These are phyloP conservation scores for Dusona sp. DNA, from an alignment of 2,888 invertebrate genomes.

Conservation along the genomic window DNA sequence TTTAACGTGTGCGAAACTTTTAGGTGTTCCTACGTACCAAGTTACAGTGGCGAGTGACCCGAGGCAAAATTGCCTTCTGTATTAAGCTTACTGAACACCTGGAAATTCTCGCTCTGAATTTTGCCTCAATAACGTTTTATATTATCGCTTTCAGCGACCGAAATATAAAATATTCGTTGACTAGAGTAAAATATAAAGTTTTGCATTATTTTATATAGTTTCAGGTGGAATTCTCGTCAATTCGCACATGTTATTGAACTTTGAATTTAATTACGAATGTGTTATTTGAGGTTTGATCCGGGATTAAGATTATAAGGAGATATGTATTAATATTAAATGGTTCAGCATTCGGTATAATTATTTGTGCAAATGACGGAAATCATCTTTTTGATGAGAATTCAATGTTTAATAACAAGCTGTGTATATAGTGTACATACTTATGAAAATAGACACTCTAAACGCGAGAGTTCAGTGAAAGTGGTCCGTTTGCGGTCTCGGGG, in stretches of 20 bases:
- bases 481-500: constrained; percentile 58
- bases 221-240: not conserved
- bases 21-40: not conserved
- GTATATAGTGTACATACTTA: not conserved
- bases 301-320: not conserved
- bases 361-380: constrained; percentile 20
- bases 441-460: constrained; percentile 17
- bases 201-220: not conserved
- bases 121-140: not conserved
- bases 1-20: constrained; percentile 19
- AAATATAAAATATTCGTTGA: not conserved
- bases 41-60: not conserved
- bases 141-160: not conserved
- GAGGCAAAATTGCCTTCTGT: not conserved
- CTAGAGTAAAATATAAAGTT: not conserved
- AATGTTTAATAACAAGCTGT: constrained; percentile 21
- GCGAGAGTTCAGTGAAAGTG: constrained; percentile 67
- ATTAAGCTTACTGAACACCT: not conserved
- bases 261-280: not conserved
- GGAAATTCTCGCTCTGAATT: not conserved
- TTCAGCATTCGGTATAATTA: not conserved
- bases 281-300: not conserved
- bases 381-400: constrained; percentile 30
- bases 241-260: not conserved
- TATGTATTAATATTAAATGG: not conserved